These are phyloP conservation scores for Eidolon helvum DNA, from an alignment of 2,113 vertebrate genomes.

Conservation along the genomic window DNA sequence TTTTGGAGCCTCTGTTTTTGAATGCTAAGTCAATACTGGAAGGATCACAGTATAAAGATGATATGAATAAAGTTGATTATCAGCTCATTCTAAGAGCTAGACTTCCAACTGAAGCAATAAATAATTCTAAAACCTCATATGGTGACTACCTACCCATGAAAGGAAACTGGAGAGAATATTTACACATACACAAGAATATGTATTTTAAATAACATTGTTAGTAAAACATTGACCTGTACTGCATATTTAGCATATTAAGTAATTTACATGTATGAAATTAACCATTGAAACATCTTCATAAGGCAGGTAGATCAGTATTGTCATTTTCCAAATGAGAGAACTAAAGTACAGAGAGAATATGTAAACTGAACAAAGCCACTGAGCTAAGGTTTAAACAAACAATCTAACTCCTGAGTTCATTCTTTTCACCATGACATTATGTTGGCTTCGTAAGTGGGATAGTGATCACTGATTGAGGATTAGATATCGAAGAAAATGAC, in stretches of 20 bases:
- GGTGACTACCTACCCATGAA: neutral
- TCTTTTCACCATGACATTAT: neutral
- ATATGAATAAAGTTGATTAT: neutral
- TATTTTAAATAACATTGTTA: neutral
- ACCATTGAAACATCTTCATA: neutral
- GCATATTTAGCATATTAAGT: neutral
- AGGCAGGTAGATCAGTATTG: neutral
- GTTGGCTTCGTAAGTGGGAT: neutral
- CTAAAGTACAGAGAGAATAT: neutral
- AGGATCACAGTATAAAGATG: neutral
- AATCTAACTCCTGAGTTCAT: too few relatives aligned
- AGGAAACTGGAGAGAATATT: neutral
- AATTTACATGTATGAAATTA: neutral
- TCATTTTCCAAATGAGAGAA: neutral
- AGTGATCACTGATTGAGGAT: neutral
- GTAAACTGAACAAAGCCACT: neutral
- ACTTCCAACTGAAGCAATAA: neutral
- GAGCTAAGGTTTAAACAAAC: neutral
- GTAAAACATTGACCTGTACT: neutral
- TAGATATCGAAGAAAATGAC: neutral
- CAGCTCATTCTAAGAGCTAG: neutral
- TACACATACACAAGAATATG: neutral
- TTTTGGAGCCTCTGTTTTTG: neutral
- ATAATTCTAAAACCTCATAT: neutral
- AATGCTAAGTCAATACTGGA: neutral